Evolutionary conservation across 92 coral and sea anemone species (phyloP), one percentile per base, ranked within the genome.

Genomic region (Porites cylindrica): DNA sequence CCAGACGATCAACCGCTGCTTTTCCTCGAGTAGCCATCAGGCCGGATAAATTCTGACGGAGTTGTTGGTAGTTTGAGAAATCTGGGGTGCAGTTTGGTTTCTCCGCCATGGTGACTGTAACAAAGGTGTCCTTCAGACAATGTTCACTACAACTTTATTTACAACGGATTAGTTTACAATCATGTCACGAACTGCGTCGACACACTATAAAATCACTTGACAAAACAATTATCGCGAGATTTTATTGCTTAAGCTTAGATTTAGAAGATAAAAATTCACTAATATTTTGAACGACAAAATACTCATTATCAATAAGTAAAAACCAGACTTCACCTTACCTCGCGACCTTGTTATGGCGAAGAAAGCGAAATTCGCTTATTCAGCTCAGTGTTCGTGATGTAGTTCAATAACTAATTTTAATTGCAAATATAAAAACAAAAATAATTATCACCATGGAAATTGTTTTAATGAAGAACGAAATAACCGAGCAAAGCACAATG

Each of bases 1-100:
- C 93, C 18, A 93, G 80, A 66, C 90, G 65, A 23, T 67, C 84
- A 23, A 74, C 86, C 3, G 91, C 91, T 52, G 79, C 76, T 20
- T 79, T 64, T 8, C 84, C 91, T 77, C 90, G 73, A 6, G 84
- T 77, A 59, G 43, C 81, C 95, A 93, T 92, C 77, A 91, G 73
- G 53, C 82, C 87, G 58, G 77, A 63, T 62, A 93, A 73, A 51
- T 60, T 64, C 14, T 66, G 74, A 32, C 73, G 77, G 43, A 85
- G 72, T 1, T 75, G 74, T 38, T 59, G 74, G 16, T 85, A 75
- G 53, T 88, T 73, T 80, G 66, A 56, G 67, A 91, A 69, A 32
- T 82, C 88, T 8, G 93, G 93, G 38, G 79, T 67, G 21, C 82
- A 85, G 63, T 75, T 62, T 1, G 72, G 26, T 23, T 13, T 26